Base-by-base conservation (phyloP, 1,140 invertebrate species). In the Calosoma granatense region DNA sequence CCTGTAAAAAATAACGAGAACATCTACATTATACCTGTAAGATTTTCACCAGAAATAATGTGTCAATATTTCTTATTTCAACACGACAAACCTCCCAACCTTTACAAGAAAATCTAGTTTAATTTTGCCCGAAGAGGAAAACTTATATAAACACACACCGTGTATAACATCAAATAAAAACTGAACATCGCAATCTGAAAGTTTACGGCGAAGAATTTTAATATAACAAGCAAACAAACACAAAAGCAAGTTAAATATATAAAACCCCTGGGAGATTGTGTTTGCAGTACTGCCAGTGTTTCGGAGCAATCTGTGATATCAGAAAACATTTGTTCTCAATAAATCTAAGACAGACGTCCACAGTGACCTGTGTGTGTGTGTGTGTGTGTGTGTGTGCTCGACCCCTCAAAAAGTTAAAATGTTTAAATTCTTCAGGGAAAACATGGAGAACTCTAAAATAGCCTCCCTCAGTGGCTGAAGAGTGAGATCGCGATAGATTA, bases 1-100 rank as follows among this genome's bases (percentile, higher is more conserved):
- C 77, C 76, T 73, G 64, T 63, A 56, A 72, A 36, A 36, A 36
- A n/a, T 52, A 47, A 57, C 55, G 26, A 12, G 14, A 52, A 39
- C 3, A 57, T 30, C 36, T 39, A 55, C 22, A 43, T 20, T 6
- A 20, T n/a, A n/a, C n/a, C n/a, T n/a, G n/a, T n/a, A n/a, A n/a
- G n/a, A n/a, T n/a, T 36, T 36, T 36, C n/a, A 36, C n/a, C n/a
- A n/a, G n/a, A n/a, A n/a, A n/a, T n/a, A n/a, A n/a, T n/a, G n/a
- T n/a, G n/a, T n/a, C n/a, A n/a, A n/a, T n/a, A n/a, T n/a, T n/a
- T n/a, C n/a, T n/a, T n/a, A n/a, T n/a, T n/a, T n/a, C n/a, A n/a
- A n/a, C n/a, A n/a, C n/a, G n/a, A n/a, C n/a, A n/a, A n/a, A n/a
- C n/a, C n/a, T n/a, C n/a, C n/a, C n/a, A n/a, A n/a, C n/a, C n/a